Evolutionary conservation across 2,888 invertebrate genomes (phyloP).

Genomic region (Agrypnus murinus): DNA sequence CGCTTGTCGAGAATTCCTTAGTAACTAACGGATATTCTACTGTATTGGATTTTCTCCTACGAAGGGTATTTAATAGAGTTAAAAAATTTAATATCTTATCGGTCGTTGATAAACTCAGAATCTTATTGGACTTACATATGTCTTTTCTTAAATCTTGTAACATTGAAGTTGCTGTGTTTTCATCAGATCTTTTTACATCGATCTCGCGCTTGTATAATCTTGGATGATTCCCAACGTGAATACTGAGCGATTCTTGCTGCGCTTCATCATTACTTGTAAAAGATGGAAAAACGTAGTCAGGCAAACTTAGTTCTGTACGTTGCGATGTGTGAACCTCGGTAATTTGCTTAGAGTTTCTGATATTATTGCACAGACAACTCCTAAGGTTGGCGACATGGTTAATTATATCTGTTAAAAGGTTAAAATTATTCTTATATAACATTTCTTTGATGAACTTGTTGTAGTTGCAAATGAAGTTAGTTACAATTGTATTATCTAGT

Average conservation of each 20-base stretch:
- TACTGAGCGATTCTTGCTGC: too few species aligned
- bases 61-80: neutral
- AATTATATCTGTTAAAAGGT: slow-evolving; percentile 1
- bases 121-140: neutral
- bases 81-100: neutral
- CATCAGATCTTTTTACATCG: neutral
- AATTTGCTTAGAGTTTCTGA: too few species aligned
- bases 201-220: too few species aligned
- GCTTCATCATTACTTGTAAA: too few species aligned
- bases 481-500: too few species aligned
- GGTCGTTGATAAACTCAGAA: neutral
- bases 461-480: neutral
- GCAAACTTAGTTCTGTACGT: too few species aligned
- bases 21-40: too few species aligned
- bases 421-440: slow-evolving; percentile 1
- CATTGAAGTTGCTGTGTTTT: neutral
- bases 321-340: too few species aligned
- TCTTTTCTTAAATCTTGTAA: neutral
- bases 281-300: too few species aligned
- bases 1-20: too few species aligned
- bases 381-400: neutral
- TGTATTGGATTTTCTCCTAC: too few species aligned
- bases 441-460: neutral
- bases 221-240: too few species aligned
- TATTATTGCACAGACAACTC: neutral